Base-by-base conservation (phyloP, 2,797 vertebrate species). In the Enoplosus armatus region DNA sequence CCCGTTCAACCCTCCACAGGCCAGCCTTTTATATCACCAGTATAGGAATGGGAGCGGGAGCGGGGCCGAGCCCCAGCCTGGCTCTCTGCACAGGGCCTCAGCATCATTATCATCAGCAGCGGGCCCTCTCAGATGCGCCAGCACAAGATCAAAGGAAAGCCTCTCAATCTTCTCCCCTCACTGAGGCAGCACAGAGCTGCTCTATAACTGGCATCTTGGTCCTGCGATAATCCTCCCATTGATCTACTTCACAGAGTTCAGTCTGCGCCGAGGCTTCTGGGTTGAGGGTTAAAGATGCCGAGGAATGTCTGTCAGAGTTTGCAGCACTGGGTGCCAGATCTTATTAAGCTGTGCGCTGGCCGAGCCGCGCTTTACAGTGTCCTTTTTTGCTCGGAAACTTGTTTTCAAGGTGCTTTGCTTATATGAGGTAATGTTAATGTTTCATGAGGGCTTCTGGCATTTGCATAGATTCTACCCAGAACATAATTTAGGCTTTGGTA, bases 181-280 rank as follows among this genome's bases (percentile, higher is more conserved):
- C 86, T 75, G 87, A 91, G 87, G 91, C 91, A 89, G 89, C 89
- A 87, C 90, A 87, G 91, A 90, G 91, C 92, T 75, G 88, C 91
- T 93, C 89, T 92, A 71, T 90, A 90, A 92, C 91, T 89, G 93
- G 92, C 90, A 90, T 92, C 90, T 91, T 82, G 93, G 91, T 90
- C 91, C 90, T 89, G 85, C 90, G 73, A 92, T 93, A 94, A 92
- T 93, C 92, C 93, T 86, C 84, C 87, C 91, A 93, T 92, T 94
- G 93, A 93, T 94, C 92, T 90, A 82, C 91, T 94, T 91, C 92
- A 89, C 89, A 90, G 87, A 91, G 90, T 91, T 89, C 84, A 87
- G 91, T 82, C 88, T 91, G 82, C 72, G 20, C 78, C 6, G 50
- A 80, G 85, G 89, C 89, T 92, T 83, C 85, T 88, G 88, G 89